Evolutionary conservation across 2,797 vertebrate genomes (phyloP).

Genomic region (Myiothlypis chrysogaster): DNA sequence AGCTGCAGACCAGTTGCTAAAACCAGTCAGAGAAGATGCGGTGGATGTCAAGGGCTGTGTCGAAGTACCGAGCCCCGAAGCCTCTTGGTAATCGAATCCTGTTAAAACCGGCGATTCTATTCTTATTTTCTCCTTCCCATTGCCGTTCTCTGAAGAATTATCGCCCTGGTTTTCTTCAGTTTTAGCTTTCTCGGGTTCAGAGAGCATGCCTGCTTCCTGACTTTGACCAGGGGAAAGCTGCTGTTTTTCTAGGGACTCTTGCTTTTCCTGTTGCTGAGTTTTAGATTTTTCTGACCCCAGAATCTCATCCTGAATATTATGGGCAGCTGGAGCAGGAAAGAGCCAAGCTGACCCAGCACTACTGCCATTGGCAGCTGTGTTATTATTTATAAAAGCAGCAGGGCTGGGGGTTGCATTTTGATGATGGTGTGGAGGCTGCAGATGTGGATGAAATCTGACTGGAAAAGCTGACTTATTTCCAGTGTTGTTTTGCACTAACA

Average conservation of each 20-base stretch:
- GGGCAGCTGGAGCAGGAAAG: constrained; percentile 91
- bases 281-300: constrained; percentile 97
- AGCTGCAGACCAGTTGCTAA: constrained; percentile 98
- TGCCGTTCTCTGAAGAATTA: constrained; percentile 87
- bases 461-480: constrained; percentile 98
- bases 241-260: constrained; percentile 95
- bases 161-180: constrained; percentile 89
- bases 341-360: constrained; percentile 97
- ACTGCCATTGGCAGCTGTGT: constrained; percentile 94
- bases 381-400: constrained; percentile 95
- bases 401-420: constrained; percentile 95
- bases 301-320: constrained; percentile 99
- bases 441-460: constrained; percentile 96
- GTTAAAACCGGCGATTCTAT: constrained; percentile 94
- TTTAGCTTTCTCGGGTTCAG: constrained; percentile 88
- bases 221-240: constrained; percentile 89
- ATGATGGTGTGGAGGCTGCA: constrained; percentile 94
- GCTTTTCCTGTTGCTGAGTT: constrained; percentile 91
- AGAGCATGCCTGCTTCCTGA: constrained; percentile 90
- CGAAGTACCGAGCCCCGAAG: constrained; percentile 88
- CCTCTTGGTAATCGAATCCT: constrained; percentile 96
- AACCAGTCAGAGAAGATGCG: constrained; percentile 92
- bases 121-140: constrained; percentile 92
- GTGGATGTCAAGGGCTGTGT: constrained; percentile 92
- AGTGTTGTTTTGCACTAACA: constrained; percentile 98